Base-by-base conservation (phyloP, 2,797 vertebrate genomes). In the Sebastes miniatus region DNA sequence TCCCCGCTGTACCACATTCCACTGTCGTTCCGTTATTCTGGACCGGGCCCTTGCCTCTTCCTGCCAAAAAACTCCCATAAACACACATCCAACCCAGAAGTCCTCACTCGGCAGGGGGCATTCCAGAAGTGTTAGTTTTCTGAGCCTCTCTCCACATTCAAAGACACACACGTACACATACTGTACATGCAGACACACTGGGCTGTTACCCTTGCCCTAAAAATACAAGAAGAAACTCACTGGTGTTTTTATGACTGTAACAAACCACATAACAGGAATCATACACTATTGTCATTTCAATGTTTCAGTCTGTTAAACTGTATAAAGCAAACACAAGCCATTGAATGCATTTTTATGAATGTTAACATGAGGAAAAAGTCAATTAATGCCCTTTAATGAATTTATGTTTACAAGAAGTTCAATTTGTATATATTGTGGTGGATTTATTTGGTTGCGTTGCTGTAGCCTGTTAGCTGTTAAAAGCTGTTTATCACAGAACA, bases 31-130 rank as follows among this genome's bases (percentile, higher is more conserved):
- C 91, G 84, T 95, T 91, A 88, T 93, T 92, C 90, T 95, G 93
- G 92, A 94, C 80, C 54, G 32, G 79, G 81, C 88, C 88, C 90
- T 87, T 81, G 87, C 87, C 81, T 93, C 80, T 87, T 91, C 85
- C 87, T 93, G 95, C 94, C 95, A 95, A 92, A 16, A 92, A 84
- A 68, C 89, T 94, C 93, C 89, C 89, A 93, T 92, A 94, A 95
- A 95, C 92, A 92, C 91, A 87, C 86, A 78, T 92, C 88, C 89
- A 91, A 52, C 83, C 86, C 92, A 78, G 79, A 89, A 90, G 91
- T 94, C 91, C 85, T 87, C 32, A 4, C 91, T 89, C 90, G 83
- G 90, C 88, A 64, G 92, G 94, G 93, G 94, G 93, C 91, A 92
- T 94, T 93, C 93, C 93, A 91, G 83, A 89, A 84, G 89, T 90